Evolutionary conservation across 2,888 invertebrate genomes (phyloP), one percentile per base, ranked within the genome.

Genomic region (Eupithecia vulgata): DNA sequence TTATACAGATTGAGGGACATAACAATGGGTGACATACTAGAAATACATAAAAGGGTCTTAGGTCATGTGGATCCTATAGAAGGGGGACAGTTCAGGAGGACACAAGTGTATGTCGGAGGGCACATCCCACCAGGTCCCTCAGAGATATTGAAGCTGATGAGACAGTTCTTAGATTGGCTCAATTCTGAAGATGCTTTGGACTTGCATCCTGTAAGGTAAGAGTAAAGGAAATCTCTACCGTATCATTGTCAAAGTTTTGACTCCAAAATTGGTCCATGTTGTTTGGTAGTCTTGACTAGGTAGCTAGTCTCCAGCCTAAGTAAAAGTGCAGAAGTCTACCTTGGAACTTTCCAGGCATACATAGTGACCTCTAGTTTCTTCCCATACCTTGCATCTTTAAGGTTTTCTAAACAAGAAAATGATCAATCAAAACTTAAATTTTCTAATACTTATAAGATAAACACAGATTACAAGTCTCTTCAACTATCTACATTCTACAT

Each of bases 21-120:
- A 61, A 96, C 96, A 0, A 95, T 98, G 74, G 96, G 97, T 59
- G 99, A 99, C 88, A 97, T 99, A 78, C 90, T 99, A 71, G 97
- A 98, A 84, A 98, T 99, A 81, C 99, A 99, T 88, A 96, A 96
- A 76, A 95, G 99, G 79, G 98, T 99, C 0, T 91, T 99, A 82
- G 99, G 99, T 0, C 98, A 98, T 91, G 99, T 98, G 0, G 99
- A 99, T 91, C 99, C 99, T 0, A 93, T 97, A 4, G 97, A 98
- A 87, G 98, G 98, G 1, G 99, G 99, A 0, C 95, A 96, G 71
- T 97, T 99, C 84, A 95, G 99, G 59, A 95, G 96, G 74, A 97
- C 97, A 5, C 98, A 98, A 77, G 99, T 99, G 10, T 99, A 97
- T 92, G 98, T 99, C 0, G 98, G 99, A 1, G 97, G 97, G n/a